Conservation (phyloP, 2,113 vertebrate species). For the Gallinago media region DNA sequence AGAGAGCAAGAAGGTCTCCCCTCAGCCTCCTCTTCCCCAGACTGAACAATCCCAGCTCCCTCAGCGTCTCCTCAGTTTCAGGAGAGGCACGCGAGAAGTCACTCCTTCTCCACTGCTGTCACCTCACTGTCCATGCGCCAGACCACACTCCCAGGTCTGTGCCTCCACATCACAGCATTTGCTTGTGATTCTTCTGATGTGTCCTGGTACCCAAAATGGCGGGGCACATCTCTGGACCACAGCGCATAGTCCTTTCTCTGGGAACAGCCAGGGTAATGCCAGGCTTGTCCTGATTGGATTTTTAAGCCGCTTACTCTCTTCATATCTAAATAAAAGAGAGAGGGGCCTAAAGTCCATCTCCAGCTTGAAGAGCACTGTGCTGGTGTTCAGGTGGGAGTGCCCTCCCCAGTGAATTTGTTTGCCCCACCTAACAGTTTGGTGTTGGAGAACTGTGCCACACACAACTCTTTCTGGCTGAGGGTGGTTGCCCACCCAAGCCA, state of each 20-base stretch:
- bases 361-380: not conserved
- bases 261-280: not conserved
- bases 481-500: not conserved
- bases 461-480: not conserved
- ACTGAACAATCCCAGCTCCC: too few species aligned
- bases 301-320: not conserved
- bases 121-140: rapidly evolving
- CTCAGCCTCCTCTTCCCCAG: too few species aligned
- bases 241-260: not conserved
- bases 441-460: not conserved
- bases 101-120: not conserved
- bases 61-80: not conserved
- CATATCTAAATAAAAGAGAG: not conserved
- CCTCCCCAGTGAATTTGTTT: not conserved
- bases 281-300: not conserved
- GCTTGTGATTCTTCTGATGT: not conserved
- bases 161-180: not conserved
- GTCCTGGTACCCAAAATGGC: rapidly evolving
- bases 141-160: rapidly evolving
- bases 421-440: not conserved
- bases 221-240: not conserved
- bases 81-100: rapidly evolving
- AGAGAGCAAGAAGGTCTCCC: too few species aligned
- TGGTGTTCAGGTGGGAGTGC: not conserved
- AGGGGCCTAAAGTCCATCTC: not conserved